Base-by-base conservation (phyloP, 2,113 vertebrate genomes). In the Cebus imitator region DNA sequence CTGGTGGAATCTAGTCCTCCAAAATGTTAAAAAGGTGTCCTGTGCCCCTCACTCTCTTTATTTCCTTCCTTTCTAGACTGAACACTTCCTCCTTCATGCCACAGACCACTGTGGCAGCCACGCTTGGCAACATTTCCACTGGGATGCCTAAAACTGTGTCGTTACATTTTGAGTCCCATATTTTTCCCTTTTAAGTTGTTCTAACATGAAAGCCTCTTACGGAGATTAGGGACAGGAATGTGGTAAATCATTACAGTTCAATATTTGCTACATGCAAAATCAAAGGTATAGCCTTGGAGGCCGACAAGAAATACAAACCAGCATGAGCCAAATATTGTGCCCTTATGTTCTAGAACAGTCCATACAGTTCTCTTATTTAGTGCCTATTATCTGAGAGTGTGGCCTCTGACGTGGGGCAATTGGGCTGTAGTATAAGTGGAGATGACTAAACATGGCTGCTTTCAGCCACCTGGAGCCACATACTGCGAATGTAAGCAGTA, bases 361-460 rank as follows among this genome's bases (percentile, higher is more conserved):
- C 5, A 5, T 6, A 32, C 0, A 1, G 4, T 25, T 81, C 27
- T 6, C 25, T 12, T 86, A 12, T 27, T 14, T 21, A 32, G 45
- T 1, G 21, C 32, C 20, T 21, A 8, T 21, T 40, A 16, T n/a
- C 82, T 27, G 18, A 40, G 27, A 21, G 25, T 75, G n/a, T 52
- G 58, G 32, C 37, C 13, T 11, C 6, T 8, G 27, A 25, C 4
- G 10, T 25, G 81, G 58, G 43, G 40, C 30, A 18, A 5, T 27
- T 6, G 37, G 66, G 57, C 2, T 1, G 0, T 6, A 3, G 10
- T 7, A 4, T 4, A 35, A 66, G 30, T 52, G 43, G 3, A 70
- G 13, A 5, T 0, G 18, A 45, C 1, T 37, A 5, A 40, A 30
- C 25, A 14, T 17, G 20, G 48, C 10, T 1, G 9, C 13, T 57